These are phyloP conservation scores for Latrodectus elegans DNA, from an alignment of 2,888 invertebrate genomes.

Conservation along the genomic window DNA sequence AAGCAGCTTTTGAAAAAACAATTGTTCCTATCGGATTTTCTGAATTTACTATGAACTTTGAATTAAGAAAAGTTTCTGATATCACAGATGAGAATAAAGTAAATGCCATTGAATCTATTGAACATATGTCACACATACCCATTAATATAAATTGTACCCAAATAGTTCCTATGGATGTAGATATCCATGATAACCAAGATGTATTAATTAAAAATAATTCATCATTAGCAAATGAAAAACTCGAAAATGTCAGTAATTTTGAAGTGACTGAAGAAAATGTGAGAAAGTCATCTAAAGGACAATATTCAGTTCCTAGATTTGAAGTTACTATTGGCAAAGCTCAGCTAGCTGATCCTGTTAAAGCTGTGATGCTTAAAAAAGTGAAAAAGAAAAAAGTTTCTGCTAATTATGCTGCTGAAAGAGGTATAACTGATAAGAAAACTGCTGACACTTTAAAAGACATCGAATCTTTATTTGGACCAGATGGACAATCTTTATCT, in stretches of 20 bases:
- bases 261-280: constrained; percentile 24
- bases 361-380: constrained; percentile 83
- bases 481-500: constrained; percentile 79
- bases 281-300: constrained; percentile 29
- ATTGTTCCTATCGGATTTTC: constrained; percentile 28
- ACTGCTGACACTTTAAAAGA: constrained; percentile 83
- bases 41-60: constrained; percentile 38
- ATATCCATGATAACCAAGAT: background rate
- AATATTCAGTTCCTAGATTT: constrained; percentile 80
- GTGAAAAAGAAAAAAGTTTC: constrained; percentile 83
- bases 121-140: constrained; percentile 17
- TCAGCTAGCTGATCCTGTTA: constrained; percentile 79
- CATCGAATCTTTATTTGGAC: constrained; percentile 74
- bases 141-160: constrained; percentile 30
- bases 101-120: constrained; percentile 21
- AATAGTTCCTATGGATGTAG: background rate
- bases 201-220: too few relatives aligned
- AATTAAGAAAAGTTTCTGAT: constrained; percentile 26
- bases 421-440: constrained; percentile 85
- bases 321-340: constrained; percentile 81
- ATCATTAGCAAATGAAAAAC: too few relatives aligned
- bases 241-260: background rate
- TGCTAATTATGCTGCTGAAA: constrained; percentile 86
- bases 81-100: constrained; percentile 2
- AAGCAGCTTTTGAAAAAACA: constrained; percentile 29